phyloP scores from a whole-genome alignment of 2,888 invertebrate genomes.

The Strigamia transsilvanica region DNA sequence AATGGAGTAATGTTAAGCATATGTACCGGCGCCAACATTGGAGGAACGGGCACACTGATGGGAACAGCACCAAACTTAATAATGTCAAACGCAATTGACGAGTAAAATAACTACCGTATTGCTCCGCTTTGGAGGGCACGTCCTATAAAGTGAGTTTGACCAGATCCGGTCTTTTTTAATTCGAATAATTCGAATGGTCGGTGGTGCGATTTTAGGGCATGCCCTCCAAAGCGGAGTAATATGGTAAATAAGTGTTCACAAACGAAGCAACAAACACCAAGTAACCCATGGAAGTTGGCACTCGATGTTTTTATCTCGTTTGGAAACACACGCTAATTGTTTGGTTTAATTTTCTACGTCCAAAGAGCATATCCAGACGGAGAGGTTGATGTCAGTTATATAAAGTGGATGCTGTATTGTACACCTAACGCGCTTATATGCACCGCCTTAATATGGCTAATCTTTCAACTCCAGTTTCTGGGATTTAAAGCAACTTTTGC shows the following conservation, averaged over 20 bases:
- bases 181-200: no score
- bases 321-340: no score
- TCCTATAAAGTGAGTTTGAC: no score
- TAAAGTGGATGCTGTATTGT: conserved; percentile 55
- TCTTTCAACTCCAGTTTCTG: conserved; percentile 51
- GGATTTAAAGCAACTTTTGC: not conserved
- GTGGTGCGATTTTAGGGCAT: no score
- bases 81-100: conserved; percentile 62
- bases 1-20: conserved; percentile 53
- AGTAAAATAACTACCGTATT: conserved; percentile 58
- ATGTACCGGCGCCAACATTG: conserved; percentile 62
- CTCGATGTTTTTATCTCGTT: no score
- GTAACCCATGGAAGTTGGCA: no score
- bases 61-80: conserved; percentile 64
- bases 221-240: no score
- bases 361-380: not conserved
- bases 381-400: not conserved
- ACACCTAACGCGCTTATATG: conserved; percentile 54
- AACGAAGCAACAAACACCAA: no score
- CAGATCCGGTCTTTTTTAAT: no score
- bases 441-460: conserved; percentile 54
- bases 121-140: no score
- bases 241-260: no score
- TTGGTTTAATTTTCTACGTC: no score
- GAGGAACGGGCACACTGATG: conserved; percentile 64